phyloP scores from a whole-genome alignment of 1,140 invertebrate species.

The Augochlora pura region DNA sequence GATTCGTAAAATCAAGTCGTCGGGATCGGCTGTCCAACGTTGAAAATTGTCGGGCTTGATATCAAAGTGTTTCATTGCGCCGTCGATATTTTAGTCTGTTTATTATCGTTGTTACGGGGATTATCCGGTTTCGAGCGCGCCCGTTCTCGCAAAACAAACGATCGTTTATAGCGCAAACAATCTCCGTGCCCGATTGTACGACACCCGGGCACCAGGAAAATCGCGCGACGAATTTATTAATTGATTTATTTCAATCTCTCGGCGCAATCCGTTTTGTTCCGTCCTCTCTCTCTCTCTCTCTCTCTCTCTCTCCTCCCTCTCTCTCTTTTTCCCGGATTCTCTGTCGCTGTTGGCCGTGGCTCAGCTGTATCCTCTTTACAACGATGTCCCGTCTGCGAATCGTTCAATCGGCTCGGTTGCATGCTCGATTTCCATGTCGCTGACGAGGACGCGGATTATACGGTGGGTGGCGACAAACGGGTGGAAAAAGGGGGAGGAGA shows the following conservation, averaged over 20 bases:
- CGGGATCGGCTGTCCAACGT: neutral
- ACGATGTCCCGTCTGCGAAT: conserved; percentile 36
- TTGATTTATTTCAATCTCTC: conserved; percentile 57
- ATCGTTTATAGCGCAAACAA: neutral
- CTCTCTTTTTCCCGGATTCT: neutral
- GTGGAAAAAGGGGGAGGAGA: neutral
- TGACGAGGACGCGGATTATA: conserved; percentile 53
- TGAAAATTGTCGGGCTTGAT: neutral
- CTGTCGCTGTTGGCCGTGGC: neutral
- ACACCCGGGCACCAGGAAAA: neutral
- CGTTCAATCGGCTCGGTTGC: conserved; percentile 58
- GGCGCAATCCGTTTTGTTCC: conserved; percentile 27
- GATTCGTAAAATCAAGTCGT: too few relatives aligned
- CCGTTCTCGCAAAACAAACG: conserved; percentile 2
- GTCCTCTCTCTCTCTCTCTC: neutral
- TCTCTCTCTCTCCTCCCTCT: too few relatives aligned
- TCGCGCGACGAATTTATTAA: conserved; percentile 50
- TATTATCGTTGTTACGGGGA: too few relatives aligned
- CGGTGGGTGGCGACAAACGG: neutral
- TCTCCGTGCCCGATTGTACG: neutral
- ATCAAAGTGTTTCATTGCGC: neutral
- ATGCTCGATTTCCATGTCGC: conserved; percentile 53
- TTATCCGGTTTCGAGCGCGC: too few relatives aligned
- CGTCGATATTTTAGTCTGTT: too few relatives aligned
- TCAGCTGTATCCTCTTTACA: conserved; percentile 22